phyloP scores from a whole-genome alignment of 1,140 invertebrate species.

The Copidosoma floridanum region DNA sequence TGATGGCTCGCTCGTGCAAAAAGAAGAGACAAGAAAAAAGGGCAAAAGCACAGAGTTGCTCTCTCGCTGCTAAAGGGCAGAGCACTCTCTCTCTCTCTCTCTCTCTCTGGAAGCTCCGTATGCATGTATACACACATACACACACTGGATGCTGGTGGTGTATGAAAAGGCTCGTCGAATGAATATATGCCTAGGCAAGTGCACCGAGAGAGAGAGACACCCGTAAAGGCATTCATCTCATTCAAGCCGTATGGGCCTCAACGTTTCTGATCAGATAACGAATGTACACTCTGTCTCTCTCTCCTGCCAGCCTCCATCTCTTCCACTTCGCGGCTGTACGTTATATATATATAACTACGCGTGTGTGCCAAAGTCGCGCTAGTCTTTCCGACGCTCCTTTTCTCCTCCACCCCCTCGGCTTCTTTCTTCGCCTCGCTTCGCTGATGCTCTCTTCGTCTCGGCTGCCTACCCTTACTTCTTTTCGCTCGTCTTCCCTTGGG shows the following conservation, averaged over 20 bases:
- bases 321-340: conserved; percentile 16
- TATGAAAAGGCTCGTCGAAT: too few species aligned
- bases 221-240: conserved; percentile 55
- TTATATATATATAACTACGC: background rate
- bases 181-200: conserved; percentile 52
- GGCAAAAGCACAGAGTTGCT: conserved; percentile 44
- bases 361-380: conserved; percentile 9
- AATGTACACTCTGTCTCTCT: conserved; percentile 47
- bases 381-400: conserved; percentile 25
- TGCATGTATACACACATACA: too few species aligned
- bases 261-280: conserved; percentile 55
- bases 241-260: conserved; percentile 54
- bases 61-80: conserved; percentile 47
- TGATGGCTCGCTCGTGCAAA: conserved; percentile 28
- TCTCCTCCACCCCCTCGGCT: conserved; percentile 23
- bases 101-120: too few species aligned
- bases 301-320: conserved; percentile 31
- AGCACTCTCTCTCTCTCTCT: conserved; percentile 17
- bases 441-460: conserved; percentile 16
- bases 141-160: too few species aligned
- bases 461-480: background rate
- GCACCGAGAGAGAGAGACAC: too few species aligned
- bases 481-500: conserved; percentile 18
- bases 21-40: conserved; percentile 15
- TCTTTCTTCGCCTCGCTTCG: conserved; percentile 4